Base-by-base conservation (phyloP, 2,797 vertebrate species). In the Holocentrus rufus region DNA sequence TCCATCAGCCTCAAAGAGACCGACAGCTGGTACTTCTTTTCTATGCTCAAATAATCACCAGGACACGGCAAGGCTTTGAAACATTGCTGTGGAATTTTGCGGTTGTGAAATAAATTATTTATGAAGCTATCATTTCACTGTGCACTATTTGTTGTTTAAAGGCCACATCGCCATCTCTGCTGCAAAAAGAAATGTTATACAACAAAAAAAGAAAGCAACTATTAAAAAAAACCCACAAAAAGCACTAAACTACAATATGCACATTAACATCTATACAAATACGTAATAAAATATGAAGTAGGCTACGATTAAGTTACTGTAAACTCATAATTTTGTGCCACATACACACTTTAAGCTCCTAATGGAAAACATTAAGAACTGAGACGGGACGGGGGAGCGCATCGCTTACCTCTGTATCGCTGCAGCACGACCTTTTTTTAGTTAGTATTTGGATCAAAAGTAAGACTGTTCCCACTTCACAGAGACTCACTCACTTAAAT, bases 401-500 rank as follows among this genome's bases (percentile, higher is more conserved):
- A 42, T 56, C 25, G 10, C 81, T 89, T 67, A 91, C 87, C 82
- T 25, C 13, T 13, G 13, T 53, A 53, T 53, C 39, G 39, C 39
- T 17, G 57, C 60, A 71, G 75, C 69, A 5, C 62, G 69, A 27
- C 13, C 11, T 22, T 69, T 2, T 2, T 47, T 1, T 11, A 42
- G 7, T 3, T 1, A 10, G 22, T 34, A 1, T 64, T 3, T 23
- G 36, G 20, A 34, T 61, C 11, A 3, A 25, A 76, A 49, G 42
- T 2, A 11, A 62, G 22, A 17, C 61, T 25, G 59, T 56, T 73
- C 58, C 31, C 20, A 58, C 42, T 7, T 72, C 4, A 54, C 31
- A 68, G 49, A 7, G 8, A 7, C 54, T n/a, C 0, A 70, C 44
- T 50, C 53, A 46, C 1, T 36, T 70, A 47, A 5, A 47, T 47